Conservation (phyloP, 2,888 invertebrate genomes). For the Nomada hirtipes region DNA sequence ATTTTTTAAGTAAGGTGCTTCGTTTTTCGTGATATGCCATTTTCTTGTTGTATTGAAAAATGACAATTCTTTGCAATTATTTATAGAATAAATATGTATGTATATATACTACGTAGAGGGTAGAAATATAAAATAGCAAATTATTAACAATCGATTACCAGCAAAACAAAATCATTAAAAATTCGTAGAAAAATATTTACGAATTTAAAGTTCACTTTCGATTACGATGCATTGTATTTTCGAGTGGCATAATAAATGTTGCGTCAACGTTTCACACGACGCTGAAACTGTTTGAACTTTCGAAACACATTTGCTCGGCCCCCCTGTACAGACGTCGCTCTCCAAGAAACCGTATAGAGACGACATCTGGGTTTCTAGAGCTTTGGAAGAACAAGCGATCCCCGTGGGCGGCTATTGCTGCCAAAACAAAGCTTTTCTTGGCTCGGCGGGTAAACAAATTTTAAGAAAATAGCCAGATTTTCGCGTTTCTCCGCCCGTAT, state of each 20-base stretch:
- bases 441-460: constrained; percentile 64
- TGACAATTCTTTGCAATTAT: too few species aligned
- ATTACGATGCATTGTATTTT: background rate
- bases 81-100: too few species aligned
- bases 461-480: constrained; percentile 42
- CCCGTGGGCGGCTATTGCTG: constrained; percentile 44
- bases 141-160: too few species aligned
- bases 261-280: constrained; percentile 8
- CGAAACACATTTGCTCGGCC: constrained; percentile 26
- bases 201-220: background rate
- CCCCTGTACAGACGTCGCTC: background rate
- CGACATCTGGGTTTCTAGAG: constrained; percentile 63
- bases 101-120: too few species aligned
- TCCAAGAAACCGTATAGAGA: constrained; percentile 42
- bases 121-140: too few species aligned
- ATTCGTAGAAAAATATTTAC: too few species aligned
- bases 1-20: too few species aligned
- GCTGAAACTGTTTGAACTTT: constrained; percentile 42
- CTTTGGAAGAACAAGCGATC: constrained; percentile 30
- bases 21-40: too few species aligned
- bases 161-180: too few species aligned
- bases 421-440: constrained; percentile 72
- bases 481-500: constrained; percentile 10
- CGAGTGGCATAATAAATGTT: constrained; percentile 17
- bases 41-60: too few species aligned